Conservation (phyloP, 2,888 invertebrate species). For the Cerastis leucographa region DNA sequence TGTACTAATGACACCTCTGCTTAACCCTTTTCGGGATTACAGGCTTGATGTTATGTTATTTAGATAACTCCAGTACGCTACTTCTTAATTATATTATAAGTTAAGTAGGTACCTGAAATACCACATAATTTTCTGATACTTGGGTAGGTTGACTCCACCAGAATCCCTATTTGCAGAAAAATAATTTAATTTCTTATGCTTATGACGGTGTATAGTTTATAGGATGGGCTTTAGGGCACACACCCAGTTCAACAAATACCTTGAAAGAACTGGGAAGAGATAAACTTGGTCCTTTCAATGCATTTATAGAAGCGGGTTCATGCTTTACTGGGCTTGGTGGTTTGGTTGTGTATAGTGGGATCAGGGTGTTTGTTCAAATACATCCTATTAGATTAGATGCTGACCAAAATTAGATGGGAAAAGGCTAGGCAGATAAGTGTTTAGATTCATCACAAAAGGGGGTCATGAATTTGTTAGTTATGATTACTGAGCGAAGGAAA, state of each 20-base stretch:
- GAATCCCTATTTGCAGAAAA: neutral
- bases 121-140: neutral
- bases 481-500: neutral
- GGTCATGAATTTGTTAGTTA: constrained; percentile 1
- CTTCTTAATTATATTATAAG: neutral
- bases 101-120: neutral
- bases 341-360: neutral
- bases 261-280: neutral
- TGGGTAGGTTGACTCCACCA: neutral
- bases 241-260: neutral
- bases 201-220: too few relatives aligned
- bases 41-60: neutral
- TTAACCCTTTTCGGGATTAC: too few relatives aligned
- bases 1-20: too few relatives aligned
- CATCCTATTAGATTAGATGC: too few relatives aligned
- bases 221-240: neutral
- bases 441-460: neutral
- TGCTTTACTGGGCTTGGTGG: neutral
- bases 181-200: neutral
- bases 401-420: neutral
- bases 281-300: neutral
- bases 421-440: too few relatives aligned
- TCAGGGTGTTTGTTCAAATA: neutral
- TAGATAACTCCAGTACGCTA: neutral
- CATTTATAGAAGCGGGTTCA: neutral